Evolutionary conservation across 1,140 invertebrate species (phyloP).

Genomic region (Bombus picipes): DNA sequence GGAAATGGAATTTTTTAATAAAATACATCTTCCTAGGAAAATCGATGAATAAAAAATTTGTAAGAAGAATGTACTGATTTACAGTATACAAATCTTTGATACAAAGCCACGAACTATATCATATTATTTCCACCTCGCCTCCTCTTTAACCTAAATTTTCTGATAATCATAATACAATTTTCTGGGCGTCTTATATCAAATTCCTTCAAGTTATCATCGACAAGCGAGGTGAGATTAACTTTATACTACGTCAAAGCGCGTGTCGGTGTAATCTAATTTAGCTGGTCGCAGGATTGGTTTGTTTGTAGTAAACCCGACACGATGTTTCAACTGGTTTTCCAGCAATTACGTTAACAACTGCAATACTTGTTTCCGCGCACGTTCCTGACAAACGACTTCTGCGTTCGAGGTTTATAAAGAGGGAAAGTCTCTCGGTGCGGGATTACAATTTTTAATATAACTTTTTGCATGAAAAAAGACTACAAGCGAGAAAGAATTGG

Average conservation of each 20-base stretch:
- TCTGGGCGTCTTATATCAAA: background rate
- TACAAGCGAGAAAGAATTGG: slow-evolving; percentile 14
- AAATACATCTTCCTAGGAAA: background rate
- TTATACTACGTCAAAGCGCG: background rate
- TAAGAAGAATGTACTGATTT: background rate
- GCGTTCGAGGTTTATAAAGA: slow-evolving; percentile 30
- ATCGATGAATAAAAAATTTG: background rate
- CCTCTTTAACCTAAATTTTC: rapidly evolving
- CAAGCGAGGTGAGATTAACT: background rate
- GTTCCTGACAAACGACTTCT: slow-evolving; percentile 55
- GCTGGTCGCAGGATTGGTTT: background rate
- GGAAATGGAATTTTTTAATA: slow-evolving; percentile 1
- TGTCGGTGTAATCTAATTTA: background rate
- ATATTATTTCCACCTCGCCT: background rate
- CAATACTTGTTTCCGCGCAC: slow-evolving; percentile 53
- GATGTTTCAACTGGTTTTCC: background rate
- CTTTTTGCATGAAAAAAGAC: slow-evolving; percentile 44
- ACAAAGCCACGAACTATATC: no score
- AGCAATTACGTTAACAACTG: slow-evolving; percentile 40
- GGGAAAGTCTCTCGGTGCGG: slow-evolving; percentile 29
- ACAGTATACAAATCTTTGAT: background rate
- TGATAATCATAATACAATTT: background rate
- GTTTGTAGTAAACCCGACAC: background rate
- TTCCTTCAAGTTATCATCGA: background rate
- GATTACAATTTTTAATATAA: slow-evolving; percentile 71